phyloP scores from a whole-genome alignment of 2,113 vertebrate genomes.

The Tiliqua scincoides region DNA sequence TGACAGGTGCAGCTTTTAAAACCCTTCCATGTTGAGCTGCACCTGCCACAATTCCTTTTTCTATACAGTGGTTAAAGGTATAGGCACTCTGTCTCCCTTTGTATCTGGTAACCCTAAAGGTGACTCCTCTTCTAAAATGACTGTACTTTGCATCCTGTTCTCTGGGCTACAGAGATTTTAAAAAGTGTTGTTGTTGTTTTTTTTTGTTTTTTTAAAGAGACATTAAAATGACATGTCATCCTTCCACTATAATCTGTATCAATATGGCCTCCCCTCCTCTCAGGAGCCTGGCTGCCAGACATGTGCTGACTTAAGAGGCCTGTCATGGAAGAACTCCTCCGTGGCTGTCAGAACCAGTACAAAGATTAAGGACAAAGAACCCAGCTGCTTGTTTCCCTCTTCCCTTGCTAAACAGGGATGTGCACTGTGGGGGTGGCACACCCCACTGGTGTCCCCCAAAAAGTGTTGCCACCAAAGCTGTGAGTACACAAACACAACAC shows the following conservation, averaged over 20 bases:
- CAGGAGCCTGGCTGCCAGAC: constrained; percentile 1
- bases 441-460: no score
- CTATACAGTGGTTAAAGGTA: no score
- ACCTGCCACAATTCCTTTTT: no score
- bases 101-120: no score
- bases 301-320: constrained; percentile 24
- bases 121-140: constrained; percentile 5
- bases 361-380: not conserved
- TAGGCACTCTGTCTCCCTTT: no score
- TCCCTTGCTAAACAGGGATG: no score
- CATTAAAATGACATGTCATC: constrained; percentile 32
- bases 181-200: not conserved
- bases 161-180: not conserved
- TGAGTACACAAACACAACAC: no score
- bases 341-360: not conserved
- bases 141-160: not conserved
- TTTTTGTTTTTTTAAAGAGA: not conserved
- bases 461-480: no score
- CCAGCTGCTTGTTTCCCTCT: not conserved
- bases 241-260: not conserved
- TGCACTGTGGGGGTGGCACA: no score
- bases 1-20: no score
- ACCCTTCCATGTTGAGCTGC: no score
- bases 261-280: not conserved
- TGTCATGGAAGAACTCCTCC: not conserved